Evolutionary conservation across 2,888 invertebrate species (phyloP).

Genomic region (Dendrolimus pini): DNA sequence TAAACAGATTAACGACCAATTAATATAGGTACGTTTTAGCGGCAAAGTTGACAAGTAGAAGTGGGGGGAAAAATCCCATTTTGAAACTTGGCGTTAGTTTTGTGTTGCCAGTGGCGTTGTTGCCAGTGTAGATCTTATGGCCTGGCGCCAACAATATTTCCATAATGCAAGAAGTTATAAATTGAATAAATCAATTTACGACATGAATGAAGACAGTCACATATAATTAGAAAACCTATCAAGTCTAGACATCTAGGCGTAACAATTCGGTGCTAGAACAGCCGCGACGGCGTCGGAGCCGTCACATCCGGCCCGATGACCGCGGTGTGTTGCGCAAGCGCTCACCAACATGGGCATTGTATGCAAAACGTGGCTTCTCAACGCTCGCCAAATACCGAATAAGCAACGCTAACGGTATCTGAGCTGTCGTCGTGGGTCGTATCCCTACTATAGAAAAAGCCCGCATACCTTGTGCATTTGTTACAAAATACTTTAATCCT

Average conservation of each 20-base stretch:
- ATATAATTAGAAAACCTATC: slow-evolving; percentile 20
- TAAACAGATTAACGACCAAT: too few relatives aligned
- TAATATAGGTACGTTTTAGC: too few relatives aligned
- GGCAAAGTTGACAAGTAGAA: too few relatives aligned
- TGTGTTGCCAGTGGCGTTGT: too few relatives aligned
- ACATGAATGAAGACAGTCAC: too few relatives aligned
- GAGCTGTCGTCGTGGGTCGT: slow-evolving; percentile 16
- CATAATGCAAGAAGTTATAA: too few relatives aligned
- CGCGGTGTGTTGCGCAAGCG: slow-evolving; percentile 59
- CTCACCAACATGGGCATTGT: slow-evolving; percentile 66
- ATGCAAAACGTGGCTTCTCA: slow-evolving; percentile 58
- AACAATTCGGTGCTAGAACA: slow-evolving; percentile 41
- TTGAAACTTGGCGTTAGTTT: too few relatives aligned
- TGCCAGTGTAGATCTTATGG: too few relatives aligned
- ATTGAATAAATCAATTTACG: too few relatives aligned
- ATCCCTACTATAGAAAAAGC: not conserved
- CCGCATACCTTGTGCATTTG: not conserved
- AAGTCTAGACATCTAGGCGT: slow-evolving; percentile 41
- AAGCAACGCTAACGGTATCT: slow-evolving; percentile 37
- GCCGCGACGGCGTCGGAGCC: slow-evolving; percentile 34
- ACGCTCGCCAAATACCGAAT: slow-evolving; percentile 54
- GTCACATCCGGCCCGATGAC: slow-evolving; percentile 66
- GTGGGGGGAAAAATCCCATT: too few relatives aligned
- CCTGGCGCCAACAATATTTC: too few relatives aligned
- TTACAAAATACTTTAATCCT: too few relatives aligned